phyloP scores from a whole-genome alignment of 2,113 vertebrate species.

The Sorex fumeus region DNA sequence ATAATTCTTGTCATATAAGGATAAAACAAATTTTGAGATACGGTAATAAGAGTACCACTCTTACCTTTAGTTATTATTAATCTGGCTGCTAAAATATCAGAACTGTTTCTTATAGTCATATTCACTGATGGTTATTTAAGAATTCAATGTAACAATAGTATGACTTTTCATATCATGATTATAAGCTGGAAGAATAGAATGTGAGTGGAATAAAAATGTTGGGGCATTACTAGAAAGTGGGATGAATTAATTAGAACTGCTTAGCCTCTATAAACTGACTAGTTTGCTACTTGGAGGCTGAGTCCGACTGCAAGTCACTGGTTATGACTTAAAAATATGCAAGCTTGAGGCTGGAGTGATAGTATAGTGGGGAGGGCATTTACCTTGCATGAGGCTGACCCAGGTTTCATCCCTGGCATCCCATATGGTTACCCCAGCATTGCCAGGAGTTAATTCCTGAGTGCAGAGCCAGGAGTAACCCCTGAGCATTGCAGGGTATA shows the following conservation, averaged over 20 bases:
- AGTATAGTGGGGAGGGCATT: background rate
- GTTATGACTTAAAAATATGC: background rate
- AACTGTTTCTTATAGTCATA: background rate
- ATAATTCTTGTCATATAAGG: background rate
- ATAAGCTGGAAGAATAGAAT: background rate
- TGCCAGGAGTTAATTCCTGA: too few species aligned
- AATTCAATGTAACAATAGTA: background rate
- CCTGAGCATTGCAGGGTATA: too few species aligned
- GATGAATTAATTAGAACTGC: background rate
- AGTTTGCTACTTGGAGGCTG: background rate
- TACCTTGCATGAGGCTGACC: too few species aligned
- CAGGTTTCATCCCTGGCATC: too few species aligned
- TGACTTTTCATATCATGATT: background rate
- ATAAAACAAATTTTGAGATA: constrained; percentile 6
- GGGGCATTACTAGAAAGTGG: background rate
- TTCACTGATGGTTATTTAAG: constrained; percentile 5
- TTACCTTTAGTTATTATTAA: background rate
- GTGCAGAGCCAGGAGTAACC: too few species aligned
- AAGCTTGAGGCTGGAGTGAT: background rate
- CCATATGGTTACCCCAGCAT: too few species aligned
- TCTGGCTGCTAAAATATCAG: background rate
- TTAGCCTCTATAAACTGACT: background rate
- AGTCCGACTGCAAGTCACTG: background rate
- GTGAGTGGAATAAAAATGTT: background rate
- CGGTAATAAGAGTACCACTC: background rate